These are phyloP conservation scores for Falco concolor DNA, from an alignment of 2,797 vertebrate genomes.

Conservation along the genomic window DNA sequence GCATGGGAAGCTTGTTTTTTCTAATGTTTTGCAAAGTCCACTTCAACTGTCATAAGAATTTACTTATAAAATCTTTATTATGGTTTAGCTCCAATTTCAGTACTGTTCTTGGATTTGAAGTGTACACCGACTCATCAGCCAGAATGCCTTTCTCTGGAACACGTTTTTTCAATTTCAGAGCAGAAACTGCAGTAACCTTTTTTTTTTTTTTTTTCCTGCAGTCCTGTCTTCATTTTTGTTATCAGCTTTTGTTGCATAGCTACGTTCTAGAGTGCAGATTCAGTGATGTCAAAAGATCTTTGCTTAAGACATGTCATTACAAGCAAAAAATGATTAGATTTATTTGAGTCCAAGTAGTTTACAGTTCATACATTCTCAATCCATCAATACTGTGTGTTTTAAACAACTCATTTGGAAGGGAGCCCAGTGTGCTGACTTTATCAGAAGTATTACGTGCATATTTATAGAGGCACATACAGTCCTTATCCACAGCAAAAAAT, in stretches of 20 bases:
- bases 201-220: background rate
- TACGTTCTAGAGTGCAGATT: background rate
- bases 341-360: background rate
- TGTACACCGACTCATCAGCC: background rate
- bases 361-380: slow-evolving; percentile 3
- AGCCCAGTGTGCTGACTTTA: slow-evolving; percentile 29
- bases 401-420: slow-evolving; percentile 16
- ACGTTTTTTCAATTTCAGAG: slow-evolving; percentile 34
- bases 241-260: background rate
- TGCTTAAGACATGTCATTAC: background rate
- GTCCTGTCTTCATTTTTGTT: background rate
- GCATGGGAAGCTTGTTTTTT: background rate
- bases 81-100: slow-evolving; percentile 41
- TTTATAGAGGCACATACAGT: slow-evolving; percentile 30
- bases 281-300: background rate
- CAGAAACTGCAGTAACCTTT: background rate
- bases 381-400: slow-evolving; percentile 11
- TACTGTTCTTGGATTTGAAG: slow-evolving; percentile 45
- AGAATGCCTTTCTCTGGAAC: slow-evolving; percentile 31
- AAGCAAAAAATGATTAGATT: background rate
- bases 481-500: slow-evolving; percentile 1
- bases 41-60: background rate
- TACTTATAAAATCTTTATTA: slow-evolving; percentile 46
- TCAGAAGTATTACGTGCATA: slow-evolving; percentile 26
- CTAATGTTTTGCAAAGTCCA: slow-evolving; percentile 9